phyloP scores from a whole-genome alignment of 1,140 invertebrate species.

The Solenopsis fugax region DNA sequence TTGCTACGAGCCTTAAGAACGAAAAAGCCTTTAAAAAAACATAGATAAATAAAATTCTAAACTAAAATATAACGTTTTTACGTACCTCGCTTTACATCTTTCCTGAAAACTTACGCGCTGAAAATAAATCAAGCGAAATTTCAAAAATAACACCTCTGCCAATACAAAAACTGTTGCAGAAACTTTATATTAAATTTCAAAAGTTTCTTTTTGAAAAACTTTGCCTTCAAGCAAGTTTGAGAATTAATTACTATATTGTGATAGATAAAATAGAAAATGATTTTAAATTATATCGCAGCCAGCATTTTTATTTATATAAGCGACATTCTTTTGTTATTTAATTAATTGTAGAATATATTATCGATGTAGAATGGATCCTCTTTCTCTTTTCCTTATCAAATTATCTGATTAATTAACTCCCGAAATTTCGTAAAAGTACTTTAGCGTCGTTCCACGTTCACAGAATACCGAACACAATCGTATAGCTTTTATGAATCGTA shows the following conservation, averaged over 20 bases:
- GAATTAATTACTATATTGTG: background rate
- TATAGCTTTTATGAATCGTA: constrained; percentile 14
- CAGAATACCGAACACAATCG: background rate
- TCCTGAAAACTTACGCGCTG: background rate
- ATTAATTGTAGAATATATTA: constrained; percentile 13
- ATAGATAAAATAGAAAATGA: background rate
- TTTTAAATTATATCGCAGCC: background rate
- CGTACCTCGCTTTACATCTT: background rate
- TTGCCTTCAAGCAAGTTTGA: background rate
- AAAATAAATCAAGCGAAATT: background rate
- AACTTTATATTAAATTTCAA: background rate
- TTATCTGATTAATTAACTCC: background rate
- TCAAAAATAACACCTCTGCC: background rate
- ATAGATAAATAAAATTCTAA: background rate
- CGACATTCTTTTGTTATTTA: background rate
- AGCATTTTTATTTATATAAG: background rate
- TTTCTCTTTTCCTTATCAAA: background rate
- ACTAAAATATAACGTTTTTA: constrained; percentile 1
- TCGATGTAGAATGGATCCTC: background rate
- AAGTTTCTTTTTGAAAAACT: background rate
- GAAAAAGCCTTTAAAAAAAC: background rate
- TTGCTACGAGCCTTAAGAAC: background rate
- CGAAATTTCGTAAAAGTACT: background rate
- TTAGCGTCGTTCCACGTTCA: background rate
- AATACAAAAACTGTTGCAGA: background rate